Percentiles rank a stretch among this genome's conserved stretches.
These are phyloP conservation scores for Margaritifera margaritifera DNA, from an alignment of 2,888 invertebrate species.

Conservation along the genomic window DNA sequence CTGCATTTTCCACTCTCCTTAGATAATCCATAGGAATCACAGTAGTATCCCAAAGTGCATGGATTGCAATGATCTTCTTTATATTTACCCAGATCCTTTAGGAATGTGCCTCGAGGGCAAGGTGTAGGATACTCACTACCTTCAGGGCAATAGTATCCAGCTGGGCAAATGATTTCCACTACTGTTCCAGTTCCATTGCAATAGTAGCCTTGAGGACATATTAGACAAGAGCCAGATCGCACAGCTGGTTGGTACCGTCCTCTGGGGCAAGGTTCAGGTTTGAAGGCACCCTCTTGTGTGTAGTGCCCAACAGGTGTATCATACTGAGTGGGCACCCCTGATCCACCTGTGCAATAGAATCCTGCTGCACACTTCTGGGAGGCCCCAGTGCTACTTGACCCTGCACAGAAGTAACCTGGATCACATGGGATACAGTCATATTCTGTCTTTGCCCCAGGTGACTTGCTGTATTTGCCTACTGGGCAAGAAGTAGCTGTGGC, in stretches of 20 bases:
- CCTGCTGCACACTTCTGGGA: slow-evolving; percentile 64
- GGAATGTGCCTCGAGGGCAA: slow-evolving; percentile 64
- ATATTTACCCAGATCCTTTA: slow-evolving; percentile 54
- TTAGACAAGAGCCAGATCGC: slow-evolving; percentile 51
- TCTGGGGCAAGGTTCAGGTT: slow-evolving; percentile 65
- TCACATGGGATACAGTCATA: slow-evolving; percentile 70
- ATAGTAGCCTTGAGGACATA: slow-evolving; percentile 69
- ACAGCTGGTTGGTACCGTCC: slow-evolving; percentile 63
- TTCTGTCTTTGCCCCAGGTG: slow-evolving; percentile 64
- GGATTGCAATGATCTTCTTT: slow-evolving; percentile 57
- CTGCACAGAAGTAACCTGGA: slow-evolving; percentile 69
- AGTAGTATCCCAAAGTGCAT: slow-evolving; percentile 63
- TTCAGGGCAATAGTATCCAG: slow-evolving; percentile 66
- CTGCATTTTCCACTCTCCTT: slow-evolving; percentile 54
- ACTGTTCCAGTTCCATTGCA: slow-evolving; percentile 64
- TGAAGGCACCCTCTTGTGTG: slow-evolving; percentile 64
- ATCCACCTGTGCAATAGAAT: slow-evolving; percentile 69
- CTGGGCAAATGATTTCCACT: slow-evolving; percentile 60
- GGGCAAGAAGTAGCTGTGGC: slow-evolving; percentile 62
- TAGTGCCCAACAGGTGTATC: slow-evolving; percentile 65
- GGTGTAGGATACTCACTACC: slow-evolving; percentile 64
- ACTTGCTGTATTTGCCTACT: slow-evolving; percentile 66
- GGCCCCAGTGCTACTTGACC: slow-evolving; percentile 62
- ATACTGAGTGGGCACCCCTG: slow-evolving; percentile 62
- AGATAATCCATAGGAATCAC: slow-evolving; percentile 61